Conservation (phyloP, 1,140 invertebrate genomes). For the Dendrolimus punctatus region DNA sequence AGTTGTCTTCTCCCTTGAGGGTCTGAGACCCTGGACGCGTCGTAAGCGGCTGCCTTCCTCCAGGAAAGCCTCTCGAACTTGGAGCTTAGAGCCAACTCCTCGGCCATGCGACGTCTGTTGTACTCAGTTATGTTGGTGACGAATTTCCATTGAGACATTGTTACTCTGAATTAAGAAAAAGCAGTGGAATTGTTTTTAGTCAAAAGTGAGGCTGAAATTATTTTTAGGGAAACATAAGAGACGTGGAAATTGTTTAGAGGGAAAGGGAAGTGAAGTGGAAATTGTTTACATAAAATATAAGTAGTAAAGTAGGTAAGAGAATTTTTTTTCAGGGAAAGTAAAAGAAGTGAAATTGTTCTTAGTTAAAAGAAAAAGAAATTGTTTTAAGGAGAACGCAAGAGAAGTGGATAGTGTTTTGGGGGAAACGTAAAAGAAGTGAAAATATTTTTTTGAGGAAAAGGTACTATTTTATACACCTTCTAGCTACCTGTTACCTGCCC, state of each 20-base stretch:
- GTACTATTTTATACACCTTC: no score
- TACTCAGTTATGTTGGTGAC: constrained; percentile 84
- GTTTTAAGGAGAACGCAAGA: no score
- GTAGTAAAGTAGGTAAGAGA: no score
- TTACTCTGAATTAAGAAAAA: constrained; percentile 67
- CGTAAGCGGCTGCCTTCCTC: constrained; percentile 79
- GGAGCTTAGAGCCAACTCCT: constrained; percentile 78
- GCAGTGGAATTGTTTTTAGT: neutral
- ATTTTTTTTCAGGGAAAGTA: no score
- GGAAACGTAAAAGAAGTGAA: no score
- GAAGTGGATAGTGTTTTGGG: no score
- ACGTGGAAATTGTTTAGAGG: neutral
- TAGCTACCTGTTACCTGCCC: no score
- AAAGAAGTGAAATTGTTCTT: no score
- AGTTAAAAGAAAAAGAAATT: no score
- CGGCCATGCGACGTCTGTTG: constrained; percentile 81
- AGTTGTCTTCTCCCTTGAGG: constrained; percentile 79
- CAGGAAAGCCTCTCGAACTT: constrained; percentile 84
- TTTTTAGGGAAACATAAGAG: neutral
- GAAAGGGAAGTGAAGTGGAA: neutral
- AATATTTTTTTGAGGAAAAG: no score
- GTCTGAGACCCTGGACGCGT: constrained; percentile 79
- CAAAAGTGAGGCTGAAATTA: neutral
- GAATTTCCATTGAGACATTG: constrained; percentile 82
- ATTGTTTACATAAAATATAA: no score